A percentile compares a stretch with the other conserved stretches of the same genome.
Conservation (phyloP, 2,113 vertebrate species). For the Amazona vittata region DNA sequence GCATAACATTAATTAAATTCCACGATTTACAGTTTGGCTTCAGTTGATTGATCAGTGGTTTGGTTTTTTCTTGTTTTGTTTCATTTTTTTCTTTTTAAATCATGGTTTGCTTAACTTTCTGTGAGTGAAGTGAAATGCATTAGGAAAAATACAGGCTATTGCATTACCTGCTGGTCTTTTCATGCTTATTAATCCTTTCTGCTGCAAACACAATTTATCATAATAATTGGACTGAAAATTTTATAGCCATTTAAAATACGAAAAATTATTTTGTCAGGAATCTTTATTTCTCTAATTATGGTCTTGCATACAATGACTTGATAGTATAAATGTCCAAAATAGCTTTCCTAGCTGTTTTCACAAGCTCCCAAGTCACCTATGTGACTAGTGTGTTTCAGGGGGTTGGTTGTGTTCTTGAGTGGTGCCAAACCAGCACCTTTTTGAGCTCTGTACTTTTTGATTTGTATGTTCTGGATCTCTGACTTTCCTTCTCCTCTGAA, state of each 20-base stretch:
- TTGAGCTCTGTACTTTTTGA: background rate
- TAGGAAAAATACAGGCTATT: background rate
- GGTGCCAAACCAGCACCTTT: background rate
- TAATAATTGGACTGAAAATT: background rate
- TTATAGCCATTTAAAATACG: background rate
- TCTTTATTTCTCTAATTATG: background rate
- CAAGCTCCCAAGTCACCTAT: background rate
- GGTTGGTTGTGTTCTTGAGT: background rate
- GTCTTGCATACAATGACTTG: background rate
- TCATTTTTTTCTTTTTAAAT: background rate
- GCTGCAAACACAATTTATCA: background rate
- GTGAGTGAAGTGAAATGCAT: background rate
- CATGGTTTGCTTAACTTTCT: background rate
- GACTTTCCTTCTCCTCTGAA: background rate
- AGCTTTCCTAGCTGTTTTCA: background rate
- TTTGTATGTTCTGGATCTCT: background rate
- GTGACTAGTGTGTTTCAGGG: background rate
- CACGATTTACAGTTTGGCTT: background rate
- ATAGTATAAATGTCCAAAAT: background rate
- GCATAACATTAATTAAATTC: background rate
- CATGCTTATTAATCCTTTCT: background rate
- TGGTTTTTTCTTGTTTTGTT: background rate
- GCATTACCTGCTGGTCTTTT: background rate
- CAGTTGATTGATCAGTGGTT: background rate
- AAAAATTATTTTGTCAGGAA: background rate